Percentiles rank a stretch among this genome's conserved stretches.
phyloP scores from a whole-genome alignment of 2,888 invertebrate genomes.

The Platycheirus albimanus region DNA sequence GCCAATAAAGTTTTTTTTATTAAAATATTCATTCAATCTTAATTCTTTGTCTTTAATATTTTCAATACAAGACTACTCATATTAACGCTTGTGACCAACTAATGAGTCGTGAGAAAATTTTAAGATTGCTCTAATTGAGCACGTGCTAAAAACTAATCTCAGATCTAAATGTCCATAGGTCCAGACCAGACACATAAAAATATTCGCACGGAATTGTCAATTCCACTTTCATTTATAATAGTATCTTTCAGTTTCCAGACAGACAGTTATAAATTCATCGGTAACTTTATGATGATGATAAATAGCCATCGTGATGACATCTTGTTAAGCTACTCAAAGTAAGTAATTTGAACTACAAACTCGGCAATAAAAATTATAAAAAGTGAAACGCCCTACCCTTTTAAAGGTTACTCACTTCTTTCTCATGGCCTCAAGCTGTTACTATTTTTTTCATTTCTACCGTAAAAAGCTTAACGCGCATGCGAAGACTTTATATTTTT shows the following conservation, averaged over 20 bases:
- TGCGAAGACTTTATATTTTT: conserved; percentile 3
- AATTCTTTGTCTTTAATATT: no score
- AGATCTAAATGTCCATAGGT: neutral
- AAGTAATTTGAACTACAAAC: conserved; percentile 57
- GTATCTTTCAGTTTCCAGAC: no score
- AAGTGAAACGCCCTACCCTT: conserved; percentile 59
- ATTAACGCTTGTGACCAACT: neutral
- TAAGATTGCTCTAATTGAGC: neutral
- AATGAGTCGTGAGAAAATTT: conserved; percentile 11
- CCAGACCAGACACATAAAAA: conserved; percentile 13
- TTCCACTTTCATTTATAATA: conserved; percentile 69
- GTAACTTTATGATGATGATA: conserved; percentile 13
- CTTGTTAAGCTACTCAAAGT: conserved; percentile 61
- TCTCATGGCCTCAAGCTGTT: conserved; percentile 13
- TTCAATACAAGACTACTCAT: no score
- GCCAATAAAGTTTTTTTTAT: no score
- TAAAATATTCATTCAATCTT: no score
- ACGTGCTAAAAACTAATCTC: conserved; percentile 20
- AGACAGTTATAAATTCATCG: neutral
- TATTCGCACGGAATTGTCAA: conserved; percentile 26
- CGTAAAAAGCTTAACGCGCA: conserved; percentile 1
- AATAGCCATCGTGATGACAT: conserved; percentile 49
- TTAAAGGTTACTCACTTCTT: conserved; percentile 34
- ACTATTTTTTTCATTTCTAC: conserved; percentile 10
- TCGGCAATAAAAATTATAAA: conserved; percentile 30